Conservation (phyloP, 2,888 invertebrate species). For the Dryocosmus kuriphilus region DNA sequence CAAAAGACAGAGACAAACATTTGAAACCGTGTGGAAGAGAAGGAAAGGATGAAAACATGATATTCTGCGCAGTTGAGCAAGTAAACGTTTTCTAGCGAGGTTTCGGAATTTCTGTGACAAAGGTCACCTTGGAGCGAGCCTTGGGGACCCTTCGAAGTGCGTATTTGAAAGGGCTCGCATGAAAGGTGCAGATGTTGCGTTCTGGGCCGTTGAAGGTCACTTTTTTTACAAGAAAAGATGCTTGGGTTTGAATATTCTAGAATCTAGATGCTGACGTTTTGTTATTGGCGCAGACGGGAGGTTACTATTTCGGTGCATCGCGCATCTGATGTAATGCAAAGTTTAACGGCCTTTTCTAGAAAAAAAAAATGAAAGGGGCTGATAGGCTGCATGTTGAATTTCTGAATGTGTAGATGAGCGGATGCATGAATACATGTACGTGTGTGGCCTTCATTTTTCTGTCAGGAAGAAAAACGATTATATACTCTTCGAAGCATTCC, state of each 20-base stretch:
- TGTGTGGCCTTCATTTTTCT: background rate
- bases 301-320: background rate
- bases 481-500: no score
- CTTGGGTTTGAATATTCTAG: background rate
- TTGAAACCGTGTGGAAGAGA: background rate
- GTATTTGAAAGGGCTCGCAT: conserved; percentile 7
- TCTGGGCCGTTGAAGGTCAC: background rate
- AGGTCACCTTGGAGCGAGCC: conserved; percentile 37
- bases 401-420: background rate
- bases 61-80: conserved; percentile 9
- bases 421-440: background rate
- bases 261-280: background rate
- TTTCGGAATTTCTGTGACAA: conserved; percentile 31
- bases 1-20: conserved; percentile 27
- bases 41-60: conserved; percentile 1
- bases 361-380: no score
- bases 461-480: background rate
- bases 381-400: background rate
- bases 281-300: background rate
- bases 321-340: background rate
- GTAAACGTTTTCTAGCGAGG: background rate
- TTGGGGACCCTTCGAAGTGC: conserved; percentile 22
- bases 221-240: background rate
- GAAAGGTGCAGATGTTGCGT: background rate
- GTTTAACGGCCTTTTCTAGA: background rate